Evolutionary conservation across 2,888 invertebrate species (phyloP), one percentile per base, ranked within the genome.

Genomic region (Drosophila kuntzei): DNA sequence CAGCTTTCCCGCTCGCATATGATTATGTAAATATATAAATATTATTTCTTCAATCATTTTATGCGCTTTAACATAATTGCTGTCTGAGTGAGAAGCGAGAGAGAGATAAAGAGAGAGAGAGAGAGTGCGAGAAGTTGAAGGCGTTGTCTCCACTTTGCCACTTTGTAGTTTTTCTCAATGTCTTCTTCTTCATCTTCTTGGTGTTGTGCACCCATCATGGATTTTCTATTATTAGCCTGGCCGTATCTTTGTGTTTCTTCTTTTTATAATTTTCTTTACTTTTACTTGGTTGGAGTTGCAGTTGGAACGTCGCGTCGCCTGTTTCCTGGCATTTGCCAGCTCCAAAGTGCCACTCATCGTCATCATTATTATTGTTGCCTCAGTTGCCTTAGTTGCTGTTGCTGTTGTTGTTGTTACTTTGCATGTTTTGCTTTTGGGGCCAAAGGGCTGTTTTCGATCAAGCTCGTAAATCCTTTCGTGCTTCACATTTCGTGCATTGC

Each of bases 401-500:
- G 39, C 37, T 55, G 49, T 25, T 51, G 44, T 37, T 58, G 32
- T 53, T 66, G 58, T 67, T 63, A 47, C 43, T 82, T 70, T 75
- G 76, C 73, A 68, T 76, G 77, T 54, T 73, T 69, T 25, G 57
- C 50, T 59, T 60, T 74, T 59, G 72, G 59, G 68, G 76, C 60
- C 75, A 76, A 67, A 71, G 71, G 63, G 73, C 74, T 82, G 80
- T 67, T 75, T 82, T 82, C 80, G 86, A 83, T 83, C 83, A 78
- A 80, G 83, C 84, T 86, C 80, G 80, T 84, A 84, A 84, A 84
- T 84, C 87, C 83, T 83, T 86, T 86, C 79, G 80, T 83, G 86
- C 83, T 65, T 66, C 60, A 43, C 71, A 49, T 73, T 68, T 69
- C 69, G 70, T 70, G 79, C 78, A 62, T 51, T 79, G 65, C 77